Base-by-base conservation (phyloP, 1,140 invertebrate species). In the Temnothorax longispinosus region DNA sequence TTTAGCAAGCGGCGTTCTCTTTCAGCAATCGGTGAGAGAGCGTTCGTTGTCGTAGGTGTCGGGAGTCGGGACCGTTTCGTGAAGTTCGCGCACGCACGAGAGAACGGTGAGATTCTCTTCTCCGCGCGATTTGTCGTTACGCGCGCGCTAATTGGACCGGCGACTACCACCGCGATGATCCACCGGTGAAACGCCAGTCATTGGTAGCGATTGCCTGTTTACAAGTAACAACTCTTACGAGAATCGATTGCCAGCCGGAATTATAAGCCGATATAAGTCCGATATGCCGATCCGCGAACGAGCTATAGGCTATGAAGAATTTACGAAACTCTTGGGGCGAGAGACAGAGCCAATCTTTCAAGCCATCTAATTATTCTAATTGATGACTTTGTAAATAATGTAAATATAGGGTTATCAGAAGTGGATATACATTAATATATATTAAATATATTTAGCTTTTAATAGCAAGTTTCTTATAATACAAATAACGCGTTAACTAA, bases 21-120 rank as follows among this genome's bases (percentile, higher is more conserved):
- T 92, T 88, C 87, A 90, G 91, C 91, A 92, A 91, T 91, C 91
- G 67, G 52, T 80, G 87, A 90, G 87, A 90, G 87, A 85, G 67
- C 27, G 27, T 27, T 27, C 27, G 32, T 62, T 44, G 75, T 44
- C 38, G 64, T 89, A 87, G 71, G 52, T 60, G 71, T 78, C 64
- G 77, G 52, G 52, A 58, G 27, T 78, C 64, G 77, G 52, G 52
- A 58, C 27, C 78, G 65, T 71, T 85, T 84, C 77, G 85, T 38
- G 77, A 86, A 81, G 52, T 58, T 85, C 54, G 32, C 18, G 41
- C 27, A 50, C 52, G 56, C 41, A 52, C 35, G 38, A 6, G 41
- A 62, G 81, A 84, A 11, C n/a, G 27, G 50, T 4, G 74, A n/a
- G 38, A 35, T 47, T 44, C 41, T 2, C 27, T 0, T 76, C 72